These are phyloP conservation scores for Pipistrellus pygmaeus DNA, from an alignment of 2,797 vertebrate species.

Conservation along the genomic window DNA sequence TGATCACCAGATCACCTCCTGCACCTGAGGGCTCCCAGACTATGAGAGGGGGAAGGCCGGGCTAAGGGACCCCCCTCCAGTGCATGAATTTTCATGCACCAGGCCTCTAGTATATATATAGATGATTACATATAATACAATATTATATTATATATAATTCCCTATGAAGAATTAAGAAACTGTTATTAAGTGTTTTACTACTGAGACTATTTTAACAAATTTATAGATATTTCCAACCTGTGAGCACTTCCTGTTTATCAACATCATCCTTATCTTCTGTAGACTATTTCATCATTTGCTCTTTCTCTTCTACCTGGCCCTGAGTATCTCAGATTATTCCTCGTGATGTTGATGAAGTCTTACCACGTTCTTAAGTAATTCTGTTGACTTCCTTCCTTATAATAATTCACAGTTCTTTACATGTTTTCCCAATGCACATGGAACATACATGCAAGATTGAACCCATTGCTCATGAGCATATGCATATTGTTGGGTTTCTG, in stretches of 20 bases:
- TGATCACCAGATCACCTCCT: too few species aligned
- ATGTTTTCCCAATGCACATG: neutral
- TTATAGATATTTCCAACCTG: slow-evolving; percentile 15
- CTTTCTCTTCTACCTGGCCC: neutral
- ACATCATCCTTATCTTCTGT: neutral
- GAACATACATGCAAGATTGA: neutral
- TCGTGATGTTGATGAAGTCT: neutral
- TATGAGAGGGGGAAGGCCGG: too few species aligned
- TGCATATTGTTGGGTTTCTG: neutral
- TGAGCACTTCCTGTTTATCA: neutral
- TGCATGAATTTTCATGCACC: too few species aligned
- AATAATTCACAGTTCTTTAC: neutral
- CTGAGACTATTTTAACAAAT: slow-evolving; percentile 17
- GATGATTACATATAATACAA: neutral
- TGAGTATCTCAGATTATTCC: slow-evolving; percentile 37
- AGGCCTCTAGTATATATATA: neutral
- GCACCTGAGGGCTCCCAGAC: too few species aligned
- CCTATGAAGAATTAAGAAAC: neutral
- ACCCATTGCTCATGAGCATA: neutral
- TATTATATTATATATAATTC: neutral
- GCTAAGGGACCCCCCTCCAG: too few species aligned
- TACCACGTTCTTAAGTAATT: neutral
- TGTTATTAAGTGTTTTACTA: slow-evolving; percentile 5
- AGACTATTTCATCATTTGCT: neutral
- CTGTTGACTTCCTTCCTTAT: neutral